Conservation (phyloP, 2,113 vertebrate genomes). For the Mustelus asterias region DNA sequence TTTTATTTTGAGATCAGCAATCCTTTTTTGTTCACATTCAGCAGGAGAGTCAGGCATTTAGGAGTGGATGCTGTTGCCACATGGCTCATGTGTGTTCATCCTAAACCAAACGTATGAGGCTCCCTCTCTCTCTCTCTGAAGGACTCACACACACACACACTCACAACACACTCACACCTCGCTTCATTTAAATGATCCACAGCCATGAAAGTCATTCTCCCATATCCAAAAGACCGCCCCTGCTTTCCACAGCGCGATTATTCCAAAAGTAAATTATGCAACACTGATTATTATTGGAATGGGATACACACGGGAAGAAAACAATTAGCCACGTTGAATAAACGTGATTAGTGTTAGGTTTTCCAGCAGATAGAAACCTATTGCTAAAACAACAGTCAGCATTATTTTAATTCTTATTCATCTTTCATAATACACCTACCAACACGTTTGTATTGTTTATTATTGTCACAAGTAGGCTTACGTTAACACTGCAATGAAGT, state of each 20-base stretch:
- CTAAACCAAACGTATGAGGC: constrained; percentile 5
- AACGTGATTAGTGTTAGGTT: background rate
- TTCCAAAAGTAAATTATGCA: background rate
- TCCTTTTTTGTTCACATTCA: constrained; percentile 20
- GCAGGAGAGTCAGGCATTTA: background rate
- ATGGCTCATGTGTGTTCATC: constrained; percentile 20
- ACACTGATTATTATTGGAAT: background rate
- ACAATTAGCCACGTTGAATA: background rate
- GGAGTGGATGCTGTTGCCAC: constrained; percentile 24
- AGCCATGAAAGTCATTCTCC: constrained; percentile 25
- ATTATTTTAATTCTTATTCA: background rate
- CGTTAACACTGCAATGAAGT: no score
- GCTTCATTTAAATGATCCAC: constrained; percentile 35
- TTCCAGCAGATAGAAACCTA: background rate
- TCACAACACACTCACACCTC: constrained; percentile 27
- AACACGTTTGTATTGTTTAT: background rate
- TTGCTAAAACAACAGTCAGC: background rate
- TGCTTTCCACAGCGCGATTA: background rate
- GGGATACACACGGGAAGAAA: background rate
- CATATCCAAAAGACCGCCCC: constrained; percentile 9
- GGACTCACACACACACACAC: background rate
- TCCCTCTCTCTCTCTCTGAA: background rate
- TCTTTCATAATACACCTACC: background rate
- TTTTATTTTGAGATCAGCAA: background rate
- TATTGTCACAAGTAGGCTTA: no score